Evolutionary conservation across 2,888 invertebrate genomes (phyloP).

Genomic region (Laspeyria flexula): DNA sequence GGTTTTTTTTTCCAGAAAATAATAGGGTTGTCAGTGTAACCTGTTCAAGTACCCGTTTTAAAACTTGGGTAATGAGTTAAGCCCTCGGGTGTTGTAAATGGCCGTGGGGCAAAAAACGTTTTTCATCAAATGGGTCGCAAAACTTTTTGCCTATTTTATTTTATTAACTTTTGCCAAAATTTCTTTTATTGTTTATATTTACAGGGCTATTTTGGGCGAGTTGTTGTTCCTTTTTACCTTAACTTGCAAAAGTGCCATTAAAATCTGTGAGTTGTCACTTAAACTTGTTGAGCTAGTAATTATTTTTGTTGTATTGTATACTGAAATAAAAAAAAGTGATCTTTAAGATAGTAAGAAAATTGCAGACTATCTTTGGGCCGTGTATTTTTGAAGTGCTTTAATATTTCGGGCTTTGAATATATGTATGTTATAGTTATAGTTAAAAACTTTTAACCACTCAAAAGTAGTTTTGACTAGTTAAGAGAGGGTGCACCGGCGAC

Average conservation of each 20-base stretch:
- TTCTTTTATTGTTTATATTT: constrained; percentile 33
- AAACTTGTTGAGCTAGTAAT: not conserved
- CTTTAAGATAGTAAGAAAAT: no score
- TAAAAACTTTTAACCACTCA: no score
- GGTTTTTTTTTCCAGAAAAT: constrained; percentile 8
- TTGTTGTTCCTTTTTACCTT: constrained; percentile 20
- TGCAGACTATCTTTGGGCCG: no score
- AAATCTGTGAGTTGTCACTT: constrained; percentile 17
- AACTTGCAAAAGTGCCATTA: constrained; percentile 21
- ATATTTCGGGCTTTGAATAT: no score
- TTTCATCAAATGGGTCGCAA: constrained; percentile 29
- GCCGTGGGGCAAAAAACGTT: constrained; percentile 28
- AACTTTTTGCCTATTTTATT: constrained; percentile 34
- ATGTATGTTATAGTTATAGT: no score
- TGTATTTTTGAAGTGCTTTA: no score
- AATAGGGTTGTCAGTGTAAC: constrained; percentile 17
- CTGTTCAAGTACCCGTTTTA: constrained; percentile 24
- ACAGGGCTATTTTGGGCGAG: constrained; percentile 31
- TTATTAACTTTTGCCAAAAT: constrained; percentile 32
- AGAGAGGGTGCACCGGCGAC: no score
- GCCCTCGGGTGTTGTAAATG: constrained; percentile 36
- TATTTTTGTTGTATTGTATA: no score
- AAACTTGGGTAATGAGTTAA: constrained; percentile 43
- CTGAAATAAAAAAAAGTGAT: no score
- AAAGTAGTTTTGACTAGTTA: no score